Evolutionary conservation across 1,140 invertebrate species (phyloP).

Genomic region (Palaemon carinicauda): DNA sequence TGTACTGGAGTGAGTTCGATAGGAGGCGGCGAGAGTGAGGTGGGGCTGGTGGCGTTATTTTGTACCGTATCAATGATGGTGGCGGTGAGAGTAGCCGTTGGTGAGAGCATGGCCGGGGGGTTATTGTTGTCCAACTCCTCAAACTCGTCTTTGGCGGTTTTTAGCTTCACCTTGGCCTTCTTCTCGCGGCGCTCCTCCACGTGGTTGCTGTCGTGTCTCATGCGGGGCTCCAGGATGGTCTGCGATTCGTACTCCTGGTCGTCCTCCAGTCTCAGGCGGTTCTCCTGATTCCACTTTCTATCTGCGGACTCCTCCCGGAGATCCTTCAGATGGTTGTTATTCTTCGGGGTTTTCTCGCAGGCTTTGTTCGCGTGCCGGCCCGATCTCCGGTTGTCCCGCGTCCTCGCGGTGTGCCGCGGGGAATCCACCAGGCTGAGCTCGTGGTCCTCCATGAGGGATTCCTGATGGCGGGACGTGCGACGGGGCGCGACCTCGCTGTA

Average conservation of each 20-base stretch:
- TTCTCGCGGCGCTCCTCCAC: constrained; percentile 35
- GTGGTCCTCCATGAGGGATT: too few species aligned
- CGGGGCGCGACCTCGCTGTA: too few species aligned
- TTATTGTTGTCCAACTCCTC: constrained; percentile 14
- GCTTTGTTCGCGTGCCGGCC: constrained; percentile 5
- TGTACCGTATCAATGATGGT: background rate
- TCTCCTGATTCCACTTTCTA: constrained; percentile 28
- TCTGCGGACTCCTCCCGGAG: constrained; percentile 17
- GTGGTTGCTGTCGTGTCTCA: constrained; percentile 3
- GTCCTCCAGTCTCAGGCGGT: constrained; percentile 16
- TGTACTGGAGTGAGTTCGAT: constrained; percentile 4
- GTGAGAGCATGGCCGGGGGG: background rate
- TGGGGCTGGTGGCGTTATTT: background rate
- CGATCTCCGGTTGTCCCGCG: constrained; percentile 21
- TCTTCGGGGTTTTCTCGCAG: constrained; percentile 30
- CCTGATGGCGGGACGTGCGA: too few species aligned
- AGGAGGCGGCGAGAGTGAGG: background rate
- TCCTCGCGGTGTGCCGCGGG: background rate
- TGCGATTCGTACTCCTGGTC: background rate
- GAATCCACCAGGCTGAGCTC: too few species aligned
- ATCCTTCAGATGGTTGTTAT: constrained; percentile 42
- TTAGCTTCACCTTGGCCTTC: constrained; percentile 40
- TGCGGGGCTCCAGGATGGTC: background rate
- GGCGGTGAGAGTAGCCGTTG: background rate
- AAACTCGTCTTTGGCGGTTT: background rate